Base-by-base conservation (phyloP, 2,888 invertebrate species). In the Ectropis crepuscularia region DNA sequence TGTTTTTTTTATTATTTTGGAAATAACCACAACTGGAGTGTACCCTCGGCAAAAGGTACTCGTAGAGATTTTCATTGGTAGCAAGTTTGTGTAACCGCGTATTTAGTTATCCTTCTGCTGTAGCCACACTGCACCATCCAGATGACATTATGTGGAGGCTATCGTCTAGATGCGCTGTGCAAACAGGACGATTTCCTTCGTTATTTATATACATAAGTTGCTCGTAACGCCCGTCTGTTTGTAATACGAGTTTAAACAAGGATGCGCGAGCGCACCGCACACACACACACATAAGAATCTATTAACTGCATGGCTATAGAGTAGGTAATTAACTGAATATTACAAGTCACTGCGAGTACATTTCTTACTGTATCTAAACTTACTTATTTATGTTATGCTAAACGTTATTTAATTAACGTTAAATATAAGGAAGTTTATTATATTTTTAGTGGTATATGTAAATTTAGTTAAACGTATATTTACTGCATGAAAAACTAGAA, bases 191-290 rank as follows among this genome's bases (percentile, higher is more conserved):
- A 55, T 55, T 47, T 46, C 12, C 45, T 39, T 7, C 39, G 7
- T 47, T 55, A 47, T 55, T 55, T 55, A 55, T 55, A 47, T 10
- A 11, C 41, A 47, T 16, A 10, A 51, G 28, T 28, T 10, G 47
- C 11, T 5, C 46, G 41, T 41, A 47, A 47, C 41, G 46, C 37
- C 11, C 37, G 16, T 54, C 46, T 47, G 55, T 47, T 48, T 47
- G 55, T 47, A 46, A 47, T 55, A 46, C 41, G 47, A 55, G 47
- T 55, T 55, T 47, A 16, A 63, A 68, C 63, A 65, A 65, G 68
- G 65, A 63, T 65, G 58, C 64, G 48, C 43, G n/a, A 39, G 50
- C 39, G 39, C 12, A 39, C 12, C 41, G 11, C 51, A 41, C 16
- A 50, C 39, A 50, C 12, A 50, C 9, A 11, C 7, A 38, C 16